phyloP scores from a whole-genome alignment of 2,888 invertebrate species.

The Drosophila atroscutellata region DNA sequence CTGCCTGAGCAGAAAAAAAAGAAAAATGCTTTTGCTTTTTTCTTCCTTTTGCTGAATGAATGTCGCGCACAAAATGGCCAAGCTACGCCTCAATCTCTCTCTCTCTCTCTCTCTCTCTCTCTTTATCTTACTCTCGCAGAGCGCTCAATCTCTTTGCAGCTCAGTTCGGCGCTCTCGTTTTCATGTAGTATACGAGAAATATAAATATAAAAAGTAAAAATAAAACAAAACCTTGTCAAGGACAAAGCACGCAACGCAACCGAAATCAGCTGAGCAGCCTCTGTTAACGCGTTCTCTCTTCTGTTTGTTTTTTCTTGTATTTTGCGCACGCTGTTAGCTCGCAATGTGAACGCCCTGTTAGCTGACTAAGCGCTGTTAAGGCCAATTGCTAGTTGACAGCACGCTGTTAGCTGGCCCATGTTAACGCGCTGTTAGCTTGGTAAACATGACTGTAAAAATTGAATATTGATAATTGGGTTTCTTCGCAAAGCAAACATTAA shows the following conservation, averaged over 20 bases:
- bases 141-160: conserved; percentile 20
- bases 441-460: conserved; percentile 55
- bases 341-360: conserved; percentile 31
- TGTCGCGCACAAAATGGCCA: conserved; percentile 57
- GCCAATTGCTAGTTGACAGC: neutral
- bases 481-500: conserved; percentile 28
- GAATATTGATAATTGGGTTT: conserved; percentile 65
- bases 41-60: conserved; percentile 66
- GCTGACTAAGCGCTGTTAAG: conserved; percentile 4
- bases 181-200: conserved; percentile 28
- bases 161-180: conserved; percentile 18
- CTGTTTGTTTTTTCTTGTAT: conserved; percentile 52
- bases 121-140: neutral
- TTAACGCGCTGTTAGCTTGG: conserved; percentile 37
- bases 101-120: neutral
- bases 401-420: conserved; percentile 26
- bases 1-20: conserved; percentile 32
- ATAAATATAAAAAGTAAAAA: conserved; percentile 22
- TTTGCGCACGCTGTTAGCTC: conserved; percentile 31
- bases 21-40: conserved; percentile 50
- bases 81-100: conserved; percentile 30
- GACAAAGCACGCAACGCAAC: conserved; percentile 73
- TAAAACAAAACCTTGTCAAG: conserved; percentile 82
- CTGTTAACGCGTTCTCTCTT: conserved; percentile 14
- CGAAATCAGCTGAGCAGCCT: conserved; percentile 73